Percentiles rank a stretch among this genome's conserved stretches.
Evolutionary conservation across 2,113 vertebrate species (phyloP).

Genomic region (Crotophaga sulcirostris): DNA sequence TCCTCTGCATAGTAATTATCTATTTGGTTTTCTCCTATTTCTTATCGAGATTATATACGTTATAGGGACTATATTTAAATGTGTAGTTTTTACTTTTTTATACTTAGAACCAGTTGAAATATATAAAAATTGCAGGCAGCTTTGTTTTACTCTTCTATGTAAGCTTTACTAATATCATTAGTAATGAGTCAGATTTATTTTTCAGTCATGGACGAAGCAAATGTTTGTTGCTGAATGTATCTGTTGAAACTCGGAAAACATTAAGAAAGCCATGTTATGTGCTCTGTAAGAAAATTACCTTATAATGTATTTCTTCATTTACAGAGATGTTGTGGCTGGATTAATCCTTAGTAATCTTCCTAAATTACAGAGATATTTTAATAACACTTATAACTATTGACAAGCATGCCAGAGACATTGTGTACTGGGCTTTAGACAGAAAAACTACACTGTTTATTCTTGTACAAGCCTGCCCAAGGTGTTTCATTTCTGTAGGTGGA

Average conservation of each 20-base stretch:
- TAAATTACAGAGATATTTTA: constrained; percentile 81
- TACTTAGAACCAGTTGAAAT: background rate
- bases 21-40: background rate
- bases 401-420: constrained; percentile 85
- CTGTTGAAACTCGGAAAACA: background rate
- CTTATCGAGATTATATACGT: background rate
- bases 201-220: background rate
- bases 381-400: constrained; percentile 85
- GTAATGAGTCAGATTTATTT: background rate
- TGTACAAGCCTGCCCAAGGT: background rate
- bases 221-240: background rate
- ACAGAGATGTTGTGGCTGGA: constrained; percentile 79
- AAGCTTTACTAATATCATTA: background rate
- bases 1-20: background rate
- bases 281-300: background rate
- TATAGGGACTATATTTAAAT: background rate
- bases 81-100: background rate
- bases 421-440: constrained; percentile 78
- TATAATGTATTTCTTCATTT: background rate
- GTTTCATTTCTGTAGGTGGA: constrained; percentile 66
- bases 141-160: background rate
- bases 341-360: constrained; percentile 80
- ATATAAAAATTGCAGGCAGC: background rate
- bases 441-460: constrained; percentile 67
- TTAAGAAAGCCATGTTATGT: background rate